Base-by-base conservation (phyloP, 1,140 invertebrate genomes). In the Halesus radiatus region DNA sequence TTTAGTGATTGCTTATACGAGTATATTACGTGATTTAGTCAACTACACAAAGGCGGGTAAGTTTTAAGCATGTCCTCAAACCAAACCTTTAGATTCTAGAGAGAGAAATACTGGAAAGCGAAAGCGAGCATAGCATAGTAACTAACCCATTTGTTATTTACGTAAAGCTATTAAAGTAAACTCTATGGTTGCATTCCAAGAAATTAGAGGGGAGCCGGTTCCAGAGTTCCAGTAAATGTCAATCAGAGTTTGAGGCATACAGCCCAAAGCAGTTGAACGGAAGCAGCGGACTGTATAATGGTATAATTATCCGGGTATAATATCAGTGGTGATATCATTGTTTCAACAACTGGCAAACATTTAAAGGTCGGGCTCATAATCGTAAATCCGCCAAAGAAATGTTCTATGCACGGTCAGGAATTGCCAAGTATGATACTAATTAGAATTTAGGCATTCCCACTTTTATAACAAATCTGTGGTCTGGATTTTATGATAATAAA, bases 271-370 rank as follows among this genome's bases (percentile, higher is more conserved):
- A 70, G 37, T 45, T n/a, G 37, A 26, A 52, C 52, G 70, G 70
- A 74, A 74, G 52, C 70, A 74, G 18, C 26, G 50, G 52, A 74
- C 10, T 56, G 70, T 56, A 56, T 74, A 74, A 74, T 74, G 22
- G 56, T 56, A 74, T 74, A 73, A 73, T 73, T 73, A 52, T 56
- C 50, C 70, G 22, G 16, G 52, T 26, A 26, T 37, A 68, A 8
- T 52, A 70, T 29, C 50, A 74, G 32, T 56, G 70, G 18, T 74
- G 70, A 74, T 74, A 74, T 53, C 70, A 29, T 74, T 74, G 20
- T 22, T 29, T 74, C 70, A 45, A 45, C 70, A 20, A 74, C 70
- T 37, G 70, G 52, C 50, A 74, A 56, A 74, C 70, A 74, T 74
- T 74, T 74, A 74, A 74, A 74, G 70, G 70, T 74, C 70, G 22